Conservation (phyloP, 2,888 invertebrate species). For the Drosophila merina region DNA sequence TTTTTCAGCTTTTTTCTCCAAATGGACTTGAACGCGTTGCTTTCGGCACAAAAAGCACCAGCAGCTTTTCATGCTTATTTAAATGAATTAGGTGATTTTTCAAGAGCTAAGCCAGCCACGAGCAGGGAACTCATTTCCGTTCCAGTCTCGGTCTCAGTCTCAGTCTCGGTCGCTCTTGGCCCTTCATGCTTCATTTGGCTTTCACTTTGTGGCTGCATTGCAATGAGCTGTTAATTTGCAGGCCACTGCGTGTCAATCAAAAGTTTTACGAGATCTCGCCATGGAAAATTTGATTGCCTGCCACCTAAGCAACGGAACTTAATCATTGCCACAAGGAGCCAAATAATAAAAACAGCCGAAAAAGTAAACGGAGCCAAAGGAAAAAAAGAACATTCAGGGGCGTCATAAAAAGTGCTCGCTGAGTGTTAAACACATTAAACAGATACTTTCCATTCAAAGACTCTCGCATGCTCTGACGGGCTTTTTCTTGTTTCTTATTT, state of each 20-base stretch:
- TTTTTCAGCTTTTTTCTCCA: slow-evolving; percentile 47
- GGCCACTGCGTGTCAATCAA: slow-evolving; percentile 62
- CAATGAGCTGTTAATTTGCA: slow-evolving; percentile 66
- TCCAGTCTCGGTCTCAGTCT: slow-evolving; percentile 8
- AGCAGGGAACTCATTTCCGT: slow-evolving; percentile 77
- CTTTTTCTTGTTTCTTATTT: slow-evolving; percentile 1
- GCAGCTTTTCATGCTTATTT: slow-evolving; percentile 65
- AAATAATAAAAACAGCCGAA: slow-evolving; percentile 1
- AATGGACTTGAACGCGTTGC: slow-evolving; percentile 47
- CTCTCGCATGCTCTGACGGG: slow-evolving; percentile 4
- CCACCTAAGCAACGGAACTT: slow-evolving; percentile 14
- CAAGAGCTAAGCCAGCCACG: slow-evolving; percentile 76
- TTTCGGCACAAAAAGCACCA: slow-evolving; percentile 55
- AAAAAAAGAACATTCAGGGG: slow-evolving; percentile 5
- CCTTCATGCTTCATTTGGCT: slow-evolving; percentile 57
- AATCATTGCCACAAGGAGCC: slow-evolving; percentile 20
- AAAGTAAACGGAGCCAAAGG: background rate
- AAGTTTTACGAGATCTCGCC: slow-evolving; percentile 60
- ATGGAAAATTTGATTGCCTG: slow-evolving; percentile 31
- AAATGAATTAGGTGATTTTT: slow-evolving; percentile 81
- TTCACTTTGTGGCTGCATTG: slow-evolving; percentile 51
- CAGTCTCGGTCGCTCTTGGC: slow-evolving; percentile 16
- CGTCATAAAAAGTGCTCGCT: slow-evolving; percentile 36
- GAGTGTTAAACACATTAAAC: slow-evolving; percentile 46
- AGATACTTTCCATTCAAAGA: slow-evolving; percentile 24